Base-by-base conservation (phyloP, 2,797 vertebrate species). In the Tadarida brasiliensis region DNA sequence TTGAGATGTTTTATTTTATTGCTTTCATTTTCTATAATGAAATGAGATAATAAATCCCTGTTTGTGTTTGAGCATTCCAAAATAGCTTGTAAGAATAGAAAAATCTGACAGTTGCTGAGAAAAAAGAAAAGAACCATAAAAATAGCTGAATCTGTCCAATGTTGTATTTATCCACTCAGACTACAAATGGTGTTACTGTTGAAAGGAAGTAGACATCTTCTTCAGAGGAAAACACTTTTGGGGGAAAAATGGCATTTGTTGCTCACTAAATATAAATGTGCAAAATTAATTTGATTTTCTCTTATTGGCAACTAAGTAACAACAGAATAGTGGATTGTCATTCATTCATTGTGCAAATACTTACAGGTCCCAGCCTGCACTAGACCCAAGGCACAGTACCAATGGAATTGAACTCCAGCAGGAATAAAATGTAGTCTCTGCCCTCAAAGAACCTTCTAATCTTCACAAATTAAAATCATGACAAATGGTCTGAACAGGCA, bases 1-100 rank as follows among this genome's bases (percentile, higher is more conserved):
- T 73, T 70, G 80, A 95, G 77, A 88, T 89, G 63, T 85, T 97
- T 97, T 97, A 92, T 96, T 96, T 97, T 87, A 90, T 78, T 87
- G 61, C 81, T 97, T 96, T 97, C 84, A 63, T 94, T 93, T 97
- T 96, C 89, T 94, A 35, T 96, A 94, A 96, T 87, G 84, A 95
- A 95, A 95, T 97, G 91, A 93, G 76, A 93, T 95, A 80, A 96
- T 95, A 97, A 96, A 96, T 95, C 39, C 71, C 49, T 95, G 81
- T 86, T 96, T 92, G 61, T 73, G 39, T 91, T 81, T 94, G 89
- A 95, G 81, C 93, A 95, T 87, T 95, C 89, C 67, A 95, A 96
- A 97, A 97, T 97, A 98, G 84, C 87, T 96, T 88, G 33, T 90
- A 96, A 97, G 83, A 96, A 96, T 89, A 94, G 73, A 84, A 95